These are phyloP conservation scores for Megalonaias nervosa DNA, from an alignment of 1,140 invertebrate species.

Conservation along the genomic window DNA sequence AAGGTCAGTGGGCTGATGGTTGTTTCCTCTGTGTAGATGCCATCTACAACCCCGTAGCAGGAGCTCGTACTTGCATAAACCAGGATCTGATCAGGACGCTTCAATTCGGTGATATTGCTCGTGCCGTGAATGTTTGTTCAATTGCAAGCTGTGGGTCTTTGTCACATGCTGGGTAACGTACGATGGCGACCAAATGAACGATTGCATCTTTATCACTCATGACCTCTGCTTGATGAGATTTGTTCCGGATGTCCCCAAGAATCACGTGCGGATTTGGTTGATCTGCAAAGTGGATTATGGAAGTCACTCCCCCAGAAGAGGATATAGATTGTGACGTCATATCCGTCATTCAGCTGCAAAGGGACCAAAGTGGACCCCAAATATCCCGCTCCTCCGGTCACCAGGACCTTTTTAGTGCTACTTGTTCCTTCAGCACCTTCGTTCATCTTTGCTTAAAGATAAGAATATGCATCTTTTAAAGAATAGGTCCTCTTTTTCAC, in stretches of 20 bases:
- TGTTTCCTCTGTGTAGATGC: constrained; percentile 58
- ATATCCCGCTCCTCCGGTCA: constrained; percentile 64
- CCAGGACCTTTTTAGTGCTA: too few relatives aligned
- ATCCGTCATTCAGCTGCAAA: constrained; percentile 55
- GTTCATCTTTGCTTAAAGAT: too few relatives aligned
- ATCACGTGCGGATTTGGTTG: constrained; percentile 50
- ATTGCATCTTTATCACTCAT: constrained; percentile 52
- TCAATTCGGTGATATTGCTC: constrained; percentile 47
- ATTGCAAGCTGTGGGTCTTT: constrained; percentile 53
- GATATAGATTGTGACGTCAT: constrained; percentile 61
- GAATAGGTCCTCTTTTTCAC: too few relatives aligned
- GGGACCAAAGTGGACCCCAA: constrained; percentile 61
- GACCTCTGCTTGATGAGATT: constrained; percentile 36
- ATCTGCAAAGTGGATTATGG: constrained; percentile 45
- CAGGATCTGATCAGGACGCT: constrained; percentile 47
- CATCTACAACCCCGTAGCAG: constrained; percentile 62
- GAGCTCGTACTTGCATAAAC: constrained; percentile 65
- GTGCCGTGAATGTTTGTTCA: constrained; percentile 56
- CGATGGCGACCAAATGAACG: constrained; percentile 62
- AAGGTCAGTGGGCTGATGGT: constrained; percentile 55
- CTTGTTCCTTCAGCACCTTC: too few relatives aligned
- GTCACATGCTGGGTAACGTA: constrained; percentile 65
- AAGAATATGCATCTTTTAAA: too few relatives aligned
- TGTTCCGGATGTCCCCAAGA: constrained; percentile 52
- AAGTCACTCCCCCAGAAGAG: constrained; percentile 54